These are phyloP conservation scores for Gryllus longicercus DNA, from an alignment of 2,888 invertebrate species.

Conservation along the genomic window DNA sequence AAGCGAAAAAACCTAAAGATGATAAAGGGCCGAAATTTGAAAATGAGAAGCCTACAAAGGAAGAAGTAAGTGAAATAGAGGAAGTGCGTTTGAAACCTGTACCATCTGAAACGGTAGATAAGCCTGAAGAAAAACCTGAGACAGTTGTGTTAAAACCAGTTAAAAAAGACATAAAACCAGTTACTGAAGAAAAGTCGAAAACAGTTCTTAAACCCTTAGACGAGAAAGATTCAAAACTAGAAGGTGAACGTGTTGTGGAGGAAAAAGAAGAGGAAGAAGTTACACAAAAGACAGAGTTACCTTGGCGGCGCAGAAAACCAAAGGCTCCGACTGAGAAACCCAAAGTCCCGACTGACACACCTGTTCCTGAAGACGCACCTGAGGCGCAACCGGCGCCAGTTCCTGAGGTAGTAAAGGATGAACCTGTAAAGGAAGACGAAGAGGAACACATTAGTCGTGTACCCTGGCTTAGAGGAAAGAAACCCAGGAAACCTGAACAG, in stretches of 20 bases:
- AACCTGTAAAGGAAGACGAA: too few species aligned
- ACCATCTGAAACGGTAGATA: conserved; percentile 29
- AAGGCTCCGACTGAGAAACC: neutral
- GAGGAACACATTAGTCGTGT: too few species aligned
- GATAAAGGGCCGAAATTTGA: too few species aligned
- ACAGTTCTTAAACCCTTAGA: conserved; percentile 5
- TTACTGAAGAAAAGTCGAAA: conserved; percentile 40
- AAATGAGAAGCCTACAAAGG: neutral
- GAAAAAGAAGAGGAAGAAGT: conserved; percentile 31
- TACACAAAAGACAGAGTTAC: conserved; percentile 24
- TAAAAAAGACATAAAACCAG: neutral
- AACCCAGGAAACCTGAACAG: neutral
- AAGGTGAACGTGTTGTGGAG: conserved; percentile 12
- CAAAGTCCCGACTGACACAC: conserved; percentile 31
- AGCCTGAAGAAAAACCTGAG: conserved; percentile 33
- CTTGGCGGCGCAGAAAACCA: conserved; percentile 21
- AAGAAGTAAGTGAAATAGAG: conserved; percentile 42
- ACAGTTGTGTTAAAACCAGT: neutral
- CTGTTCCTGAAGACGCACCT: conserved; percentile 26
- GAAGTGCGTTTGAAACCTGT: conserved; percentile 53
- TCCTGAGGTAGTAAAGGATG: neutral
- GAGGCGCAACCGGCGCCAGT: neutral
- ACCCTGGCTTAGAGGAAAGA: neutral
- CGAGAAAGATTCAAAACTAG: neutral
- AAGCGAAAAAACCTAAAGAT: too few species aligned